Evolutionary conservation across 2,113 vertebrate genomes (phyloP), one percentile per base, ranked within the genome.

Genomic region (Lucifuga dentata): DNA sequence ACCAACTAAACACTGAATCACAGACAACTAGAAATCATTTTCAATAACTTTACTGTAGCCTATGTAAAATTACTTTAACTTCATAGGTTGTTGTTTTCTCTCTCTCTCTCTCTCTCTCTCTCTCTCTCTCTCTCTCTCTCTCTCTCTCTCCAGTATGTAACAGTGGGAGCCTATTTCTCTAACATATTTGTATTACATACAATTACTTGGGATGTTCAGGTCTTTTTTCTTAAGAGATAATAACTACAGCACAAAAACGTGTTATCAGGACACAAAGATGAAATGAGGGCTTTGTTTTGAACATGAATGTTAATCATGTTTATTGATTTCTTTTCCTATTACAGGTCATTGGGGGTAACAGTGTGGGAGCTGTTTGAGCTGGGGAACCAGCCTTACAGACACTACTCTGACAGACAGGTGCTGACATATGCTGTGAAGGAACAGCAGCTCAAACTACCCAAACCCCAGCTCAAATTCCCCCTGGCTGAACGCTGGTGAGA

Each of bases 331-430:
- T 74, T 13, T 74, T 11, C 16, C 38, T 45, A 35, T 69, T 68
- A 15, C 92, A 99, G 98, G 98, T 97, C 97, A 0, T 81, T 98
- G 83, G 98, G 98, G 0, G 95, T 98, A 80, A 96, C 96, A 49
- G 87, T 98, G 73, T 99, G 98, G 98, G 97, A 99, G 87, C 93
- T 99, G 65, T 96, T 98, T 35, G 97, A 98, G 88, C 81, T 98
- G 87, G 98, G 97, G 8, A 89, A 87, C 24, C 97, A 98, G 91
- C 97, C 98, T 3, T 99, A 98, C 56, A 92, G 93, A 38, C 94
- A 94, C 36, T 97, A 96, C 82, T 96, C 97, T 0, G 98, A 99
- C 91, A 93, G 95, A 73, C 96, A 99, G 89, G 98, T 98, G 89
- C 93, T 99, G 45, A 95, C 95, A 29, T 97, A 98, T 0, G 94